Base-by-base conservation (phyloP, 2,113 vertebrate genomes). In the Alaudala cheleensis region DNA sequence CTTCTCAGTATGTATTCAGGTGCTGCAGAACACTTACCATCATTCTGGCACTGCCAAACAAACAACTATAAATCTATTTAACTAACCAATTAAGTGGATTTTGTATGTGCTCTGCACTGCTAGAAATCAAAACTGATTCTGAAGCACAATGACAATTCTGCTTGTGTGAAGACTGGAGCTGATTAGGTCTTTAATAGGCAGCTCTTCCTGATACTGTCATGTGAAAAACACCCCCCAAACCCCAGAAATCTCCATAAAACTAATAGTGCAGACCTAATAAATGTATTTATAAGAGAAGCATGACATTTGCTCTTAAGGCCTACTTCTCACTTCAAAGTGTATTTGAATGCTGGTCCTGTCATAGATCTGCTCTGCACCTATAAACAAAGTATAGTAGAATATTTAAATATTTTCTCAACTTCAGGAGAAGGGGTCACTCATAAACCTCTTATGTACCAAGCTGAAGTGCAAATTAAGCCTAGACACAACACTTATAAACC, bases 391-490 rank as follows among this genome's bases (percentile, higher is more conserved):
- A 76, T 3, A 78, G 15, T 6, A 51, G 82, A 79, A 45, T 34
- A 71, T 19, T 79, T 39, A 60, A 62, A 37, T 81, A 42, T 70
- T 82, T 61, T 12, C 44, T 81, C 13, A 21, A 2, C 5, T 79
- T 79, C 29, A 67, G 47, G 13, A 47, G 17, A 84, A 81, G 9
- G 11, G 5, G 22, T 42, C 24, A 80, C 18, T 47, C 23, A 40
- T 29, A 21, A 9, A 1, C 9, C 20, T 49, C 11, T 31, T 45
- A 20, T 2, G 2, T 47, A 37, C 4, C 11, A 4, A 25, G 10
- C 0, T 56, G 24, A 66, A 24, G 3, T 64, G 23, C 56, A 60
- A 73, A 65, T 65, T 61, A 44, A 73, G 54, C 29, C 31, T 65
- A 24, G 10, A 39, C 6, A 33, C 18, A 53, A 34, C 20, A 34